These are phyloP conservation scores for Drosophila prostipennis DNA, from an alignment of 2,888 invertebrate species.

Conservation along the genomic window DNA sequence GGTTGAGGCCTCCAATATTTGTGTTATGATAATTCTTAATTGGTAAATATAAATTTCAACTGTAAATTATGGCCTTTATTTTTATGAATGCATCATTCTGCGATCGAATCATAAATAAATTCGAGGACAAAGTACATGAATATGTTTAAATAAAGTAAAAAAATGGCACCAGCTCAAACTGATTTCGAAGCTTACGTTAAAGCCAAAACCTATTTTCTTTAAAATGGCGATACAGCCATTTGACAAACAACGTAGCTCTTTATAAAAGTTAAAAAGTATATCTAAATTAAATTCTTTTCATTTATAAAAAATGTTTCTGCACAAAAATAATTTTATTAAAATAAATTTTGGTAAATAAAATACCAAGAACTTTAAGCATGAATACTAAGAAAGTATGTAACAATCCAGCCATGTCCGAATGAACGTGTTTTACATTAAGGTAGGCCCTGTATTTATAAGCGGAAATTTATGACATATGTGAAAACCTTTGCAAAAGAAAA, in stretches of 20 bases:
- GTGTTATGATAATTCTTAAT: background rate
- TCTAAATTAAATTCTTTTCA: background rate
- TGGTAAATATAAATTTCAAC: background rate
- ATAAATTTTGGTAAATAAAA: too few relatives aligned
- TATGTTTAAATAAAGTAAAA: background rate
- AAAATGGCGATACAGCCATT: background rate
- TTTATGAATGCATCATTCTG: background rate
- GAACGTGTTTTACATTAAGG: too few relatives aligned
- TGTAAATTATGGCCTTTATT: background rate
- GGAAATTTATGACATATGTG: too few relatives aligned
- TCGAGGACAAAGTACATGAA: background rate
- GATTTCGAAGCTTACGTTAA: background rate
- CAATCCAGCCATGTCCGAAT: too few relatives aligned
- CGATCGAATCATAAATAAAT: background rate
- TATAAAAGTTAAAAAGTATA: background rate
- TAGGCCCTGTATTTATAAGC: too few relatives aligned
- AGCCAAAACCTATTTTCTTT: background rate
- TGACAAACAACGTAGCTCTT: background rate
- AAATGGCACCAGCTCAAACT: background rate
- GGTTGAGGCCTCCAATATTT: constrained; percentile 1
- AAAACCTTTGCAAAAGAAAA: too few relatives aligned
- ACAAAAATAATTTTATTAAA: too few relatives aligned
- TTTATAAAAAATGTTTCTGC: too few relatives aligned
- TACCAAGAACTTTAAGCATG: too few relatives aligned
- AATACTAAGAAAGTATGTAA: too few relatives aligned